A percentile compares a stretch with the other conserved stretches of the same genome.
Evolutionary conservation across 2,113 vertebrate genomes (phyloP).

Genomic region (Nothobranchius furzeri): DNA sequence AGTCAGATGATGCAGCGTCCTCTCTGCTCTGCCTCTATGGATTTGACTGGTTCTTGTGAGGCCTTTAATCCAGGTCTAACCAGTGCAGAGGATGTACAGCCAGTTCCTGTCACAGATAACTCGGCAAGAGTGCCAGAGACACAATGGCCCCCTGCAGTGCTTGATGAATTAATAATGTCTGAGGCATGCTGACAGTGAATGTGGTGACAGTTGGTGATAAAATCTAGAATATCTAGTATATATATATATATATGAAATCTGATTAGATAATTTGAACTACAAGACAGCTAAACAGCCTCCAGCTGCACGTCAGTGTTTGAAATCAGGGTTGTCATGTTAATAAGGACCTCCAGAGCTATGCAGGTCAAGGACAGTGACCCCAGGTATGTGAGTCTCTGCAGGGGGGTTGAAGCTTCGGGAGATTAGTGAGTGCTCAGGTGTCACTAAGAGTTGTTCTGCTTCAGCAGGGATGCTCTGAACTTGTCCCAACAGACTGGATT

Average conservation of each 20-base stretch:
- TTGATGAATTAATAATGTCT: constrained; percentile 69
- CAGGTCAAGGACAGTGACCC: constrained; percentile 63
- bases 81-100: constrained; percentile 47
- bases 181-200: constrained; percentile 46
- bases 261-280: constrained; percentile 21
- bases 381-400: constrained; percentile 63
- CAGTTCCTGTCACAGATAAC: constrained; percentile 64
- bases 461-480: constrained; percentile 45
- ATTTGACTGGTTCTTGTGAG: constrained; percentile 39
- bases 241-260: not conserved
- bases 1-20: constrained; percentile 21
- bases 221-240: constrained; percentile 8
- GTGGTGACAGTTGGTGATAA: constrained; percentile 37
- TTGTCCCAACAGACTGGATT: constrained; percentile 27
- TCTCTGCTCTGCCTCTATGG: constrained; percentile 38
- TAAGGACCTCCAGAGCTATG: constrained; percentile 12
- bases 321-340: constrained; percentile 13
- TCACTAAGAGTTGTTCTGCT: constrained; percentile 55
- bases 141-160: constrained; percentile 62
- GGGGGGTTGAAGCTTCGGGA: constrained; percentile 56
- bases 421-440: constrained; percentile 64
- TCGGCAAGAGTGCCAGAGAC: constrained; percentile 40
- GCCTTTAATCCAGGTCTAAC: constrained; percentile 41
- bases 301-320: constrained; percentile 13
- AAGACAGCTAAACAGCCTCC: constrained; percentile 1